Evolutionary conservation across 2,797 vertebrate species (phyloP).

Genomic region (Hemitrygon akajei): DNA sequence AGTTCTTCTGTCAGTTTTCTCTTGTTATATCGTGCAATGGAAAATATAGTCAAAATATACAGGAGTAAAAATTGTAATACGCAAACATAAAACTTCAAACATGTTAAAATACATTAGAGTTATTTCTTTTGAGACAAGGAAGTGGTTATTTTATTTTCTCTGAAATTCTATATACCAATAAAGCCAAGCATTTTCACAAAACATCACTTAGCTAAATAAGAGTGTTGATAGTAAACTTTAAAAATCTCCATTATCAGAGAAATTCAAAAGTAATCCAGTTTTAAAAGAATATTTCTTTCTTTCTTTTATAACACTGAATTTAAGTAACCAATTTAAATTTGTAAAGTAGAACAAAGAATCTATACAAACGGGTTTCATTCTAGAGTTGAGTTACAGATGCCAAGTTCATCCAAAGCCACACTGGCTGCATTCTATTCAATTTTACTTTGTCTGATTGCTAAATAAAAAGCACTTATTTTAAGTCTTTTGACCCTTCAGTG

Average conservation of each 20-base stretch:
- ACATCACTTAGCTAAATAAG: background rate
- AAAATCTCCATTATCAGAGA: background rate
- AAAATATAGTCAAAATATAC: background rate
- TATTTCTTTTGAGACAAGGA: background rate
- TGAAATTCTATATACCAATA: background rate
- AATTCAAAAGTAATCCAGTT: conserved; percentile 1
- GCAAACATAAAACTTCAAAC: background rate
- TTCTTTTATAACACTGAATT: conserved; percentile 4
- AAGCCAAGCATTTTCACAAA: background rate
- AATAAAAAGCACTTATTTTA: conserved; percentile 30
- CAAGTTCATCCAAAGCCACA: conserved; percentile 27
- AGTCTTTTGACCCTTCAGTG: conserved; percentile 15
- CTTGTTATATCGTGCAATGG: too few species aligned
- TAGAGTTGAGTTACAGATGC: conserved; percentile 26
- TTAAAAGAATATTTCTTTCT: conserved; percentile 5
- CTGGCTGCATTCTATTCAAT: conserved; percentile 27
- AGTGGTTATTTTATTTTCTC: background rate
- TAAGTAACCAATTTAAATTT: conserved; percentile 19
- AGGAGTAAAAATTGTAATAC: background rate
- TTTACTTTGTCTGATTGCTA: conserved; percentile 12
- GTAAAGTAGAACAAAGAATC: conserved; percentile 23
- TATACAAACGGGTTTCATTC: conserved; percentile 26
- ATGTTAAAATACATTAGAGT: background rate
- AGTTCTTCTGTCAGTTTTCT: background rate
- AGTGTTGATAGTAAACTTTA: too few species aligned